Conservation (phyloP, 2,113 vertebrate genomes). For the Chaetorhynchus papuensis region DNA sequence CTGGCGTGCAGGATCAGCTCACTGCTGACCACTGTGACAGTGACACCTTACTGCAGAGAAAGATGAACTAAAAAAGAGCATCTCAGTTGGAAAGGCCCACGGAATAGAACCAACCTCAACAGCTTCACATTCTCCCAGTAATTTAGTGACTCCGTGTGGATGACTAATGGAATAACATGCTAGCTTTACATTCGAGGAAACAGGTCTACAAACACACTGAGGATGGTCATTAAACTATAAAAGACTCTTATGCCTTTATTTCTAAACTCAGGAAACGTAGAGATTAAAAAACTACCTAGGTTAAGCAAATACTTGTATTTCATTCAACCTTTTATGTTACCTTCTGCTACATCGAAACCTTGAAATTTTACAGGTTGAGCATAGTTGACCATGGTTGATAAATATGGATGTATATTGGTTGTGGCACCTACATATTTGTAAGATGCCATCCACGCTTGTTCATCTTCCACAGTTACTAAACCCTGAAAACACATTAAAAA, state of each 20-base stretch:
- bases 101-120: background rate
- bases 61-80: background rate
- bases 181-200: background rate
- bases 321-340: constrained; percentile 75
- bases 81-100: background rate
- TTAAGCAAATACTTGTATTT: constrained; percentile 45
- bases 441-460: constrained; percentile 94
- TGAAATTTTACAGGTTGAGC: constrained; percentile 98
- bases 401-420: constrained; percentile 95
- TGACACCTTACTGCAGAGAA: background rate
- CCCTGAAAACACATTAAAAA: constrained; percentile 73
- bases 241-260: background rate
- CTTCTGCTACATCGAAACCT: constrained; percentile 94
- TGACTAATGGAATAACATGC: constrained; percentile 20
- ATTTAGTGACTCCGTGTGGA: constrained; percentile 71
- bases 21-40: background rate
- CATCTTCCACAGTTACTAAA: constrained; percentile 86
- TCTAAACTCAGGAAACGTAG: background rate
- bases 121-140: background rate
- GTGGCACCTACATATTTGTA: constrained; percentile 98
- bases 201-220: background rate
- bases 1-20: background rate
- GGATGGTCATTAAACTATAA: background rate
- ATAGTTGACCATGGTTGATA: constrained; percentile 99
- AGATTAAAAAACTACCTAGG: constrained; percentile 13